Base-by-base conservation (phyloP, 2,797 vertebrate genomes). In the Petrocephalus schoutedeni region DNA sequence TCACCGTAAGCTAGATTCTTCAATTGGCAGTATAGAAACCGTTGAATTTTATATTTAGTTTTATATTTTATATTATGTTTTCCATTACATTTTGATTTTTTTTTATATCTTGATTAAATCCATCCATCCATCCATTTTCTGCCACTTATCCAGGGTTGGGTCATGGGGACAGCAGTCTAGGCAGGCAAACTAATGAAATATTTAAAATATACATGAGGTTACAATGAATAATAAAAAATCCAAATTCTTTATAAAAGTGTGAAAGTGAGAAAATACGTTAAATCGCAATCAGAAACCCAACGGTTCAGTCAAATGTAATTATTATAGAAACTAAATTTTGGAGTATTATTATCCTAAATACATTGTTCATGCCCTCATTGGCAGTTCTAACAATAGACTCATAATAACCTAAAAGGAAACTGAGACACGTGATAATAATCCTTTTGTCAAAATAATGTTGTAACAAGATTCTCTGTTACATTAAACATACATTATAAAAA, bases 401-500 rank as follows among this genome's bases (percentile, higher is more conserved):
- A 56, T 54, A 67, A 64, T 53, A 59, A 88, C 7, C 59, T 61
- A 19, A 61, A 67, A 56, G 19, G 45, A 54, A 88, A 85, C 23
- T 54, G 82, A 67, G 84, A 45, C 8, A 32, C n/a, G 2, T 85
- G 45, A 67, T 32, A 32, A 54, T 64, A 83, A 45, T 64, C 41
- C 23, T 88, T 64, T 61, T 45, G n/a, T 1, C 0, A 14, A 58
- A 84, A 61, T 21, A 61, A 59, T 23, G 83, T 0, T 57, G 49
- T 57, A 9, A 36, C 59, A 32, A 10, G 56, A 58, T 32, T 32
- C 28, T 54, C 7, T 28, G 21, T 16, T 54, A 67, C 19, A 32
- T 19, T 54, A 56, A 87, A 89, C 23, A 41, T 21, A 3, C 51
- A 59, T 85, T 87, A 90, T 51, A 84, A 84, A 53, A 5, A 64